These are phyloP conservation scores for Cheilosia vernalis DNA, from an alignment of 2,888 invertebrate genomes.

Conservation along the genomic window DNA sequence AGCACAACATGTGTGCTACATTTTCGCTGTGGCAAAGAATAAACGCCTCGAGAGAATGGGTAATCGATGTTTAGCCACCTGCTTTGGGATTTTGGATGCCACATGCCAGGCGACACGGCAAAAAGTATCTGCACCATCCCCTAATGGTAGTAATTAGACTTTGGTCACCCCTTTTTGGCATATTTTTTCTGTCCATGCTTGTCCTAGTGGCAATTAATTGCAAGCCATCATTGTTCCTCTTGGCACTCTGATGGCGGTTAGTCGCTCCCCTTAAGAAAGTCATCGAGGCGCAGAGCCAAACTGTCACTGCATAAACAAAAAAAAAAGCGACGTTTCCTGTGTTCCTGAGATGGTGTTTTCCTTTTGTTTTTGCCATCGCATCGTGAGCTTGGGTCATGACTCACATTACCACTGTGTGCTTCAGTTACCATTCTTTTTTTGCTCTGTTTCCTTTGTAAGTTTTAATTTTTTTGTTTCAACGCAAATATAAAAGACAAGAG, in stretches of 20 bases:
- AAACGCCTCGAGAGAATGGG: background rate
- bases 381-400: slow-evolving; percentile 53
- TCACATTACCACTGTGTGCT: slow-evolving; percentile 26
- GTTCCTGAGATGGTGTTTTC: slow-evolving; percentile 33
- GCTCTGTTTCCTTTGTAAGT: slow-evolving; percentile 23
- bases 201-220: slow-evolving; percentile 31
- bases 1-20: slow-evolving; percentile 52
- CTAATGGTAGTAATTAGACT: slow-evolving; percentile 46
- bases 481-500: slow-evolving; percentile 9
- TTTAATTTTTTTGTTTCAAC: background rate
- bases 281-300: background rate
- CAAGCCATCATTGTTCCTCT: slow-evolving; percentile 14
- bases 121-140: slow-evolving; percentile 38
- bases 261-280: slow-evolving; percentile 10
- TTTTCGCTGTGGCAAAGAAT: slow-evolving; percentile 16
- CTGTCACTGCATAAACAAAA: slow-evolving; percentile 27
- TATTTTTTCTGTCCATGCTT: background rate
- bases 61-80: slow-evolving; percentile 62
- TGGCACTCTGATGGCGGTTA: slow-evolving; percentile 13
- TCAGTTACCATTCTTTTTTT: slow-evolving; percentile 24
- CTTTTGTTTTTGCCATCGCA: slow-evolving; percentile 10
- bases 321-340: slow-evolving; percentile 66
- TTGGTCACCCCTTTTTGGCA: slow-evolving; percentile 9
- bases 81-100: slow-evolving; percentile 54
- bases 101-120: slow-evolving; percentile 41